phyloP scores from a whole-genome alignment of 2,113 vertebrate genomes.

The Camelus dromedarius region DNA sequence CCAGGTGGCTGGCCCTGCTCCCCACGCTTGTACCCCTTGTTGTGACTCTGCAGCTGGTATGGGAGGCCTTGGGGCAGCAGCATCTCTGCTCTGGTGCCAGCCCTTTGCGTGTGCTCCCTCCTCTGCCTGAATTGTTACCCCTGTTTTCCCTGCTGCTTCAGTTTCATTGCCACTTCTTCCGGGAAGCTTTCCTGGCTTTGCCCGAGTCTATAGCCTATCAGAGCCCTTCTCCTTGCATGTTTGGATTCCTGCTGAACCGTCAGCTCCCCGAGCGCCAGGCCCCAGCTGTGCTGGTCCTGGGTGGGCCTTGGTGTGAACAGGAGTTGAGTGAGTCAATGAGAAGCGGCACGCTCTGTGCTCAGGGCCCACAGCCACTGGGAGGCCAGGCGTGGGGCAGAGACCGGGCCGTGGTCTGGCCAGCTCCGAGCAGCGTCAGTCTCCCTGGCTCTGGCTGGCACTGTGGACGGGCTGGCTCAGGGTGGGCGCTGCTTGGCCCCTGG shows the following conservation, averaged over 20 bases:
- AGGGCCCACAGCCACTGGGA: accelerated
- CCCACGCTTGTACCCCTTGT: accelerated
- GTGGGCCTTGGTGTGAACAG: accelerated
- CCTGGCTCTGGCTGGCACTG: background rate
- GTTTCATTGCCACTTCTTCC: background rate
- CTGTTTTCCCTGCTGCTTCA: background rate
- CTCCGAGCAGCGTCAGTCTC: background rate
- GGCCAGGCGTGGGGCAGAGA: background rate
- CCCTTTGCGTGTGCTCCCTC: accelerated
- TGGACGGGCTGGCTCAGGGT: background rate
- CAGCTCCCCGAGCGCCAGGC: accelerated
- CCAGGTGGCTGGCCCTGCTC: too few species aligned
- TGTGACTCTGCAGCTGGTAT: accelerated
- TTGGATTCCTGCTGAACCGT: accelerated
- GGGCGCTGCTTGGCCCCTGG: accelerated
- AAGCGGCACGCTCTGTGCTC: accelerated
- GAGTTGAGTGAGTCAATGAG: accelerated
- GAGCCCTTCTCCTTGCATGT: accelerated
- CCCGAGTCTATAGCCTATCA: accelerated
- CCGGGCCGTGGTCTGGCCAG: accelerated
- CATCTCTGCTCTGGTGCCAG: background rate
- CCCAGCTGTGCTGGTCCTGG: background rate
- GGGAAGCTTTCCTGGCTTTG: background rate
- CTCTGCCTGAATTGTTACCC: accelerated
- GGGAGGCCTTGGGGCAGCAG: background rate